Evolutionary conservation across 1,140 invertebrate genomes (phyloP).

Genomic region (Cotesia typhae): DNA sequence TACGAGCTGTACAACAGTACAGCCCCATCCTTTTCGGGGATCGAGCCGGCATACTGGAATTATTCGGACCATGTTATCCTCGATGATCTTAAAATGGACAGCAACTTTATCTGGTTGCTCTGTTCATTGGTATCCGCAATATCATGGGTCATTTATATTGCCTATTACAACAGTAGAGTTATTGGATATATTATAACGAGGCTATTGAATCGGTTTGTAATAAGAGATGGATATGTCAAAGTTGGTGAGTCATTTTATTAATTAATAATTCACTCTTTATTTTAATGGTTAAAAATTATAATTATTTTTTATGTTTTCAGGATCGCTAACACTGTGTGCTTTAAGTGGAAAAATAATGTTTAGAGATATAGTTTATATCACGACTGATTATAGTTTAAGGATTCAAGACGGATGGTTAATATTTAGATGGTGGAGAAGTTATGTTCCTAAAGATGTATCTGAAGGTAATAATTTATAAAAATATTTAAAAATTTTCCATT

Average conservation of each 20-base stretch:
- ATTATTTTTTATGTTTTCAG: constrained; percentile 65
- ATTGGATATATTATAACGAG: constrained; percentile 90
- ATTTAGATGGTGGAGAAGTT: constrained; percentile 96
- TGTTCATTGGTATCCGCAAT: constrained; percentile 83
- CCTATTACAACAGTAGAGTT: constrained; percentile 94
- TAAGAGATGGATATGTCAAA: constrained; percentile 86
- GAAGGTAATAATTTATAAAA: constrained; percentile 73
- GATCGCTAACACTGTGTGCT: constrained; percentile 93
- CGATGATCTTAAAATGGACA: constrained; percentile 81
- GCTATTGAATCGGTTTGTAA: constrained; percentile 87
- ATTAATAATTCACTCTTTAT: not conserved
- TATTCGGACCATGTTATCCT: constrained; percentile 67
- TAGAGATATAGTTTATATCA: constrained; percentile 93
- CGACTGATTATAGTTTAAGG: constrained; percentile 91
- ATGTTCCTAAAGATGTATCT: constrained; percentile 92
- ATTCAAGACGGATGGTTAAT: constrained; percentile 97
- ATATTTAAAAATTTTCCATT: constrained; percentile 19
- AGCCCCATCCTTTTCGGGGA: constrained; percentile 51
- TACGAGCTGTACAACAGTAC: constrained; percentile 47
- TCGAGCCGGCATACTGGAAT: constrained; percentile 59
- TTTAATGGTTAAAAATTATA: constrained; percentile 29
- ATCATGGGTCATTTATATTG: constrained; percentile 92
- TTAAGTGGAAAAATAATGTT: constrained; percentile 99
- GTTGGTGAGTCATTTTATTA: constrained; percentile 76
- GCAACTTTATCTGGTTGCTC: constrained; percentile 83